Evolutionary conservation across 92 coral and sea anemone species (phyloP).

Genomic region (Phenganax subtilis): DNA sequence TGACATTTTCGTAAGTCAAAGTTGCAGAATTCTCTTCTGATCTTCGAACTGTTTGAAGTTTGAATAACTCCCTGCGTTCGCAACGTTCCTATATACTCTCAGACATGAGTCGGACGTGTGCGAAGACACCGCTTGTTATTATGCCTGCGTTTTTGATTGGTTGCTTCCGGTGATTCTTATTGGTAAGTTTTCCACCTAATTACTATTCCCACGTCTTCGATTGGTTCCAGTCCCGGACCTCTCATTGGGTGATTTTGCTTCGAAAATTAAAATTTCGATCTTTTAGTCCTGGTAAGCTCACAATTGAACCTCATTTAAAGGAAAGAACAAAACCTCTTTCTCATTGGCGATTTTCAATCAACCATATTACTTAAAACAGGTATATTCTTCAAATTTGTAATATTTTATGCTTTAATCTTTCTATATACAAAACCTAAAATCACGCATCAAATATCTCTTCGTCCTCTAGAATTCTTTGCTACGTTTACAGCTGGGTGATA

Average conservation of each 20-base stretch:
- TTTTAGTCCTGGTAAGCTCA: not conserved
- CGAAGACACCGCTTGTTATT: not conserved
- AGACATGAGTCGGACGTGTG: not conserved
- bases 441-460: too few species aligned
- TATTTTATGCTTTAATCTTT: too few species aligned
- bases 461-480: too few species aligned
- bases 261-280: not conserved
- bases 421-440: too few species aligned
- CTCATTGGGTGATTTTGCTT: not conserved
- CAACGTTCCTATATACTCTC: not conserved
- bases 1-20: slow-evolving; percentile 43
- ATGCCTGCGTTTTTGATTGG: too few species aligned
- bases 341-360: too few species aligned
- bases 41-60: not conserved
- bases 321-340: too few species aligned
- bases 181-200: not conserved
- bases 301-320: too few species aligned
- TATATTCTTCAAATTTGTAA: too few species aligned
- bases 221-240: not conserved
- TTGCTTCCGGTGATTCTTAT: not conserved
- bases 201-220: not conserved
- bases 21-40: not conserved
- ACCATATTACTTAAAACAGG: too few species aligned
- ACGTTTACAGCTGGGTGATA: too few species aligned
- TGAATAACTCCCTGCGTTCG: not conserved